Evolutionary conservation across 2,797 vertebrate genomes (phyloP).

Genomic region (Sebastes flavidus): DNA sequence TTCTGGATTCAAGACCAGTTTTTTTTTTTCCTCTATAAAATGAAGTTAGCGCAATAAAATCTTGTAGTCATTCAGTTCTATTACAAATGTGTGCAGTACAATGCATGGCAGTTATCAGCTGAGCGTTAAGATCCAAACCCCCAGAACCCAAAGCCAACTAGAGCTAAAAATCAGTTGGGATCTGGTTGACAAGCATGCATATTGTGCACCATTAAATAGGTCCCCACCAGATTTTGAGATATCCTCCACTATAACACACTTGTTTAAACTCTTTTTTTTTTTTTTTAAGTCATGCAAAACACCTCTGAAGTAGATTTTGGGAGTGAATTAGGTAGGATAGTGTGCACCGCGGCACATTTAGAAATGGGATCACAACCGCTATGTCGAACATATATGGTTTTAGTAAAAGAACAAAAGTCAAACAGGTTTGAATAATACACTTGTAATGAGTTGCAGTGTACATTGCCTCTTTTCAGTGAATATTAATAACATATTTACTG

Average conservation of each 20-base stretch:
- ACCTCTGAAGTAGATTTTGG: conserved; percentile 82
- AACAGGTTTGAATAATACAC: conserved; percentile 83
- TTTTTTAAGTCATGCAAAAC: conserved; percentile 84
- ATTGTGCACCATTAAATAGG: conserved; percentile 94
- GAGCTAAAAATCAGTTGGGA: conserved; percentile 90
- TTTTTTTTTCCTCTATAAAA: conserved; percentile 71
- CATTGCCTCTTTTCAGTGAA: conserved; percentile 82
- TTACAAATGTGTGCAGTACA: conserved; percentile 92
- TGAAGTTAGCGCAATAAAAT: conserved; percentile 86
- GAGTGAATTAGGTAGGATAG: conserved; percentile 86
- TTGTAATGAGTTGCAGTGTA: conserved; percentile 82
- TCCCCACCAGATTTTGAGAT: conserved; percentile 79
- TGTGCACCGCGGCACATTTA: conserved; percentile 78
- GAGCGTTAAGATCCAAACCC: conserved; percentile 90
- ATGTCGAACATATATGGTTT: conserved; percentile 77
- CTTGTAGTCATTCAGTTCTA: conserved; percentile 88
- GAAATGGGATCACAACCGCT: conserved; percentile 80
- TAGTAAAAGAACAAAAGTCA: conserved; percentile 82
- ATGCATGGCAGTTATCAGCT: conserved; percentile 99
- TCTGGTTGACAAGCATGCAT: conserved; percentile 92
- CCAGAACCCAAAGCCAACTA: conserved; percentile 90
- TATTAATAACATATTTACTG: conserved; percentile 77
- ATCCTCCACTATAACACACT: conserved; percentile 80
- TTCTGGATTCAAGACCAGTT: conserved; percentile 69
- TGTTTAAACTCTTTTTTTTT: conserved; percentile 53